Base-by-base conservation (phyloP, 2,113 vertebrate species). In the Corythornis vintsioides region DNA sequence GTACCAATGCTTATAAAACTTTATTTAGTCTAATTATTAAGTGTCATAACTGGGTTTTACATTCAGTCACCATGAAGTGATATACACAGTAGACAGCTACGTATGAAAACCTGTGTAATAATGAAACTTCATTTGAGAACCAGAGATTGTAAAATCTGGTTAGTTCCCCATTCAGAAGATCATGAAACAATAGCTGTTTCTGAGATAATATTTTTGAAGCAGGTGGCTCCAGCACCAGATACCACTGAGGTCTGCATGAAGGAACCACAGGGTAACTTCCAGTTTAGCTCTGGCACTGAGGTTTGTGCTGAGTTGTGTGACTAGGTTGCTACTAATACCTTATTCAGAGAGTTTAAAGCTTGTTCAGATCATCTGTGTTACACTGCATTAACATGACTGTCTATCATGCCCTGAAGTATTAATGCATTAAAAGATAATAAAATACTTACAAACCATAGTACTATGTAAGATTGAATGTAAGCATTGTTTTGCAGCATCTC, bases 401-500 rank as follows among this genome's bases (percentile, higher is more conserved):
- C 45, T 71, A 88, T 56, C 38, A n/a, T 87, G 31, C 25, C 57
- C n/a, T 55, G n/a, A 60, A 72, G 29, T 89, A 67, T 47, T 83
- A 80, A 61, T 28, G 21, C 35, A 70, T 87, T 85, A 75, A 47
- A 67, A 90, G 19, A 53, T 43, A 75, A 59, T 65, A 76, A 84
- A 93, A 76, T 74, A 64, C 47, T 79, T 87, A 7, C 47, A 19
- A 76, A 79, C 33, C 29, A 70, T 45, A 26, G 40, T 53, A 66
- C 10, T 28, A 10, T 52, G 26, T 77, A 28, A 66, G 22, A 87
- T 48, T 76, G 59, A 61, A 21, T 57, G 21, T 65, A 72, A 55
- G 86, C 84, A 86, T 4, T 84, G 63, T 63, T 91, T 90, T 79
- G 25, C 57, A 63, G 48, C 22, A 35, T 87, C 66, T 86, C 61